Conservation (phyloP, 2,797 vertebrate genomes). For the Adelosebastes latens region DNA sequence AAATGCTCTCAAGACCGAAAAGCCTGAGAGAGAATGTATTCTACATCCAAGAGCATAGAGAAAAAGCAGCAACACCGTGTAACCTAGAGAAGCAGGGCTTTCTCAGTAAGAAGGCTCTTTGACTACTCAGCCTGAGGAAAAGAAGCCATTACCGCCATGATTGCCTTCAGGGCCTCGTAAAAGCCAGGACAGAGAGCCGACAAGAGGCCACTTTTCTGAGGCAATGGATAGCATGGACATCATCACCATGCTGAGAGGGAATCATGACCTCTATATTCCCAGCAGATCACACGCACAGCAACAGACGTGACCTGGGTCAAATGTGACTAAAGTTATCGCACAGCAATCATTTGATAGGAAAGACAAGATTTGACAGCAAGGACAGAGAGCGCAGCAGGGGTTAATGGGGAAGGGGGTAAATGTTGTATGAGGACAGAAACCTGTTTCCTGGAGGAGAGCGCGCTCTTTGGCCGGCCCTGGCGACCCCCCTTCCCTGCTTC, state of each 20-base stretch:
- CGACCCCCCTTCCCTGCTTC: constrained; percentile 55
- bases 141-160: constrained; percentile 48
- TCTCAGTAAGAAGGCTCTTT: constrained; percentile 17
- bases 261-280: constrained; percentile 23
- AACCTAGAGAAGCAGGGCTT: constrained; percentile 4
- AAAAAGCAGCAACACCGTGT: constrained; percentile 7
- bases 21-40: neutral
- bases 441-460: constrained; percentile 87
- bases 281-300: constrained; percentile 1
- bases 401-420: neutral
- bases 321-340: constrained; percentile 32
- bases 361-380: neutral
- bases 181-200: constrained; percentile 10
- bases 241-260: constrained; percentile 22
- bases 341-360: constrained; percentile 20
- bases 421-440: constrained; percentile 57
- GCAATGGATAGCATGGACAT: constrained; percentile 19
- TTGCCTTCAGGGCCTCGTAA: constrained; percentile 28
- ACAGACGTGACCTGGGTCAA: constrained; percentile 10
- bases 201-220: constrained; percentile 30
- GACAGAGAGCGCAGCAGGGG: neutral
- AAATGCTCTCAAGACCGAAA: constrained; percentile 27
- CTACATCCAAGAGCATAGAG: constrained; percentile 9
- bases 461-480: constrained; percentile 68
- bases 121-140: constrained; percentile 27